Percentiles rank a stretch among this genome's conserved stretches.
Evolutionary conservation across 2,888 invertebrate genomes (phyloP).

Genomic region (Masnerella sp.): DNA sequence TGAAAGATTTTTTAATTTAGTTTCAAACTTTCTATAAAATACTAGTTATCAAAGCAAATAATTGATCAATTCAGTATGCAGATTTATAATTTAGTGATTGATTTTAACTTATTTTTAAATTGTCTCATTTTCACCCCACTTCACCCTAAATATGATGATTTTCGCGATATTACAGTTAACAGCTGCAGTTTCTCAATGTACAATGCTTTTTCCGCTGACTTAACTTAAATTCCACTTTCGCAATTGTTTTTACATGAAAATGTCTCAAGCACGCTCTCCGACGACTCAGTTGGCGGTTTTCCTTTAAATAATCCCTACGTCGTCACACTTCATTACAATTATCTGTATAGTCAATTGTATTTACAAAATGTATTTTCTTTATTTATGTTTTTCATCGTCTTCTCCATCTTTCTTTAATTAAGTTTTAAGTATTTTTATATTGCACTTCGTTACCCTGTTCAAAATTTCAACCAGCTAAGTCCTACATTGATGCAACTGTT

Average conservation of each 20-base stretch:
- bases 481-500: slow-evolving; percentile 38
- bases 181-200: too few species aligned
- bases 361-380: slow-evolving; percentile 68
- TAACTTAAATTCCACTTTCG: slow-evolving; percentile 13
- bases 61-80: too few species aligned
- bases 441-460: slow-evolving; percentile 53
- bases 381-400: neutral
- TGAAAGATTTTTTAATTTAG: too few species aligned
- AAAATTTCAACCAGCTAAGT: slow-evolving; percentile 37
- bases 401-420: slow-evolving; percentile 15
- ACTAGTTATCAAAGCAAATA: too few species aligned
- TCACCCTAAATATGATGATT: too few species aligned
- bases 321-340: slow-evolving; percentile 55
- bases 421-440: slow-evolving; percentile 43
- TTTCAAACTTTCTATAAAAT: too few species aligned
- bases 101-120: too few species aligned
- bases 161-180: too few species aligned
- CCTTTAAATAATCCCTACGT: slow-evolving; percentile 10
- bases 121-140: too few species aligned
- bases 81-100: too few species aligned
- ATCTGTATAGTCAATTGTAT: slow-evolving; percentile 69
- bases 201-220: too few species aligned
- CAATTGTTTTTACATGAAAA: slow-evolving; percentile 22
- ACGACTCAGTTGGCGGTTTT: slow-evolving; percentile 8
- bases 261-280: slow-evolving; percentile 22